Conservation (phyloP, 2,888 invertebrate genomes). For the Cryptosula pallasiana region DNA sequence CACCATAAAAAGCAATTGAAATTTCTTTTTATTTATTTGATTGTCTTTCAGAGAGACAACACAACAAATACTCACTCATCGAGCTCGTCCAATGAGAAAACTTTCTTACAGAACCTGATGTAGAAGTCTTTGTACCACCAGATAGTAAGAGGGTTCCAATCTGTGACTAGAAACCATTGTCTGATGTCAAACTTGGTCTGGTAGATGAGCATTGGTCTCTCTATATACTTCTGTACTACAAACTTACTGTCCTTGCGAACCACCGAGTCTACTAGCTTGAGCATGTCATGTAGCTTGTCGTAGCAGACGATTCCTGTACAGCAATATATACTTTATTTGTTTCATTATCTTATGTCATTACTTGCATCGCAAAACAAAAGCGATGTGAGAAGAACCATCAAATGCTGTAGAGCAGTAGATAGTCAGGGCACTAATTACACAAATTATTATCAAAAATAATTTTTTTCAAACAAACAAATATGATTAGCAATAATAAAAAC, state of each 20-base stretch:
- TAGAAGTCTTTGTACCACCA: conserved; percentile 94
- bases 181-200: conserved; percentile 90
- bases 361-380: too few relatives aligned
- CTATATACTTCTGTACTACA: conserved; percentile 92
- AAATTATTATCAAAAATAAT: too few relatives aligned
- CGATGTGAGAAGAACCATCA: too few relatives aligned
- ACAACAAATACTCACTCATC: conserved; percentile 66
- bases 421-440: too few relatives aligned
- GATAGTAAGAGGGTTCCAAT: conserved; percentile 80
- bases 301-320: conserved; percentile 72
- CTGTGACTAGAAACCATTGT: conserved; percentile 90
- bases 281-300: conserved; percentile 78
- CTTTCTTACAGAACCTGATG: conserved; percentile 73
- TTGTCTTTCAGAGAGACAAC: too few relatives aligned
- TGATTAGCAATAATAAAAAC: too few relatives aligned
- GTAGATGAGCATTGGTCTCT: conserved; percentile 79
- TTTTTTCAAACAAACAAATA: too few relatives aligned
- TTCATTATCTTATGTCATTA: too few relatives aligned
- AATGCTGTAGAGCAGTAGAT: too few relatives aligned
- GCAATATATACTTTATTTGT: background rate
- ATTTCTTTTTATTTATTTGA: too few relatives aligned
- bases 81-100: conserved; percentile 75
- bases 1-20: too few relatives aligned
- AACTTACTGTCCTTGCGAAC: conserved; percentile 61
- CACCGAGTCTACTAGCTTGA: conserved; percentile 57